These are phyloP conservation scores for Vultur gryphus DNA, from an alignment of 2,797 vertebrate species.

Conservation along the genomic window DNA sequence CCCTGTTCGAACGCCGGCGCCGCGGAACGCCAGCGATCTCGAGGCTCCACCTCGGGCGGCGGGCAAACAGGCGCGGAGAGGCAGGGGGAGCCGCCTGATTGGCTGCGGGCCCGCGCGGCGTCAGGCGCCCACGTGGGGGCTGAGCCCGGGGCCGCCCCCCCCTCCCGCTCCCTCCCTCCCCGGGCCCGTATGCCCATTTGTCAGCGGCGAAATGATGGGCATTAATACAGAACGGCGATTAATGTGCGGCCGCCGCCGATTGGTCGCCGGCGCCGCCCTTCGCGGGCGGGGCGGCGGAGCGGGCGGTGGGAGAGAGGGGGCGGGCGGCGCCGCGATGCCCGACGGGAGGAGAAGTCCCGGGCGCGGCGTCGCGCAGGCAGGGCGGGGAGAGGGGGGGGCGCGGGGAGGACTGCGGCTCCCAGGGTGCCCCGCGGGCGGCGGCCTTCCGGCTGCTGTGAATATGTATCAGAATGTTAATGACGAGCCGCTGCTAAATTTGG, in stretches of 20 bases:
- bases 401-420: constrained; percentile 81
- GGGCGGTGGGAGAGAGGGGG: too few relatives aligned
- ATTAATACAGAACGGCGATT: constrained; percentile 64
- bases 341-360: neutral
- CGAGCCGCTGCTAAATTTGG: constrained; percentile 87
- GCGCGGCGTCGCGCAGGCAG: neutral
- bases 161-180: neutral
- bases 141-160: neutral
- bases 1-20: constrained; percentile 78
- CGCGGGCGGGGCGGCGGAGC: neutral
- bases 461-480: constrained; percentile 90
- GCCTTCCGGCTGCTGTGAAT: constrained; percentile 77
- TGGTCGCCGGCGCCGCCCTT: constrained; percentile 73
- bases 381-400: rapidly evolving
- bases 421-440: constrained; percentile 52
- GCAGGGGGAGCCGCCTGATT: neutral
- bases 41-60: constrained; percentile 71
- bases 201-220: constrained; percentile 76
- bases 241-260: constrained; percentile 67
- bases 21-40: constrained; percentile 66
- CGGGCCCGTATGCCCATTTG: constrained; percentile 75
- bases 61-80: neutral
- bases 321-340: rapidly evolving
- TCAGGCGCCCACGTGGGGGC: constrained; percentile 84
- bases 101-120: neutral